These are phyloP conservation scores for Drosophila sucinea DNA, from an alignment of 1,140 invertebrate species.

Conservation along the genomic window DNA sequence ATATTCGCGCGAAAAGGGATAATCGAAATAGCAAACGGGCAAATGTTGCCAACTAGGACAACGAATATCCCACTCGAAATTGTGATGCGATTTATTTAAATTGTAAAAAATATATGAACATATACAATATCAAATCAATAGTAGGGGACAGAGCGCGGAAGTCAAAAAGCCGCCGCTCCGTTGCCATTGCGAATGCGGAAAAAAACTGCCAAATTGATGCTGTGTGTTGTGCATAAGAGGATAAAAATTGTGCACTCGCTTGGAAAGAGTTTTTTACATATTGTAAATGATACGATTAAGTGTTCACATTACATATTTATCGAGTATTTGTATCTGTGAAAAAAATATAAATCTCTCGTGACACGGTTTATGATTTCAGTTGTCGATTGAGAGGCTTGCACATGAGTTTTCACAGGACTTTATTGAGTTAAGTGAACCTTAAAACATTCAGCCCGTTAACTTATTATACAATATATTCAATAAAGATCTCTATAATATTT, in stretches of 20 bases:
- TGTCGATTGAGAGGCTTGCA: background rate
- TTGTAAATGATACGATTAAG: slow-evolving; percentile 43
- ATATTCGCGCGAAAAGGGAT: slow-evolving; percentile 56
- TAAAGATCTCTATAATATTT: too few relatives aligned
- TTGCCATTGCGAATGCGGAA: slow-evolving; percentile 22
- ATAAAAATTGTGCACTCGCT: slow-evolving; percentile 42
- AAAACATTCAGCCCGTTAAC: too few relatives aligned
- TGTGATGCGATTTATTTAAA: slow-evolving; percentile 1
- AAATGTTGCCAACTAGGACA: slow-evolving; percentile 48
- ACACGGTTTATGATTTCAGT: background rate
- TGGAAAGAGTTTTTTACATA: slow-evolving; percentile 35
- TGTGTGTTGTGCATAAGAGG: slow-evolving; percentile 30
- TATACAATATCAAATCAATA: too few relatives aligned
- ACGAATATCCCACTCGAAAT: slow-evolving; percentile 39
- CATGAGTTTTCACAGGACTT: background rate
- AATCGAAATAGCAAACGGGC: slow-evolving; percentile 38
- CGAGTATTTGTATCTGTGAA: background rate
- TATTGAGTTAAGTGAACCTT: too few relatives aligned
- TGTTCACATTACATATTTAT: slow-evolving; percentile 15
- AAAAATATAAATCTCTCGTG: background rate
- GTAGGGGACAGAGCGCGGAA: background rate
- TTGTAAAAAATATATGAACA: background rate
- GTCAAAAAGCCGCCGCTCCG: slow-evolving; percentile 8
- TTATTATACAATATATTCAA: too few relatives aligned
- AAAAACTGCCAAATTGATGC: slow-evolving; percentile 37